A percentile compares a stretch with the other conserved stretches of the same genome.
phyloP scores from a whole-genome alignment of 1,140 invertebrate species.

The Drosophila ogumai region DNA sequence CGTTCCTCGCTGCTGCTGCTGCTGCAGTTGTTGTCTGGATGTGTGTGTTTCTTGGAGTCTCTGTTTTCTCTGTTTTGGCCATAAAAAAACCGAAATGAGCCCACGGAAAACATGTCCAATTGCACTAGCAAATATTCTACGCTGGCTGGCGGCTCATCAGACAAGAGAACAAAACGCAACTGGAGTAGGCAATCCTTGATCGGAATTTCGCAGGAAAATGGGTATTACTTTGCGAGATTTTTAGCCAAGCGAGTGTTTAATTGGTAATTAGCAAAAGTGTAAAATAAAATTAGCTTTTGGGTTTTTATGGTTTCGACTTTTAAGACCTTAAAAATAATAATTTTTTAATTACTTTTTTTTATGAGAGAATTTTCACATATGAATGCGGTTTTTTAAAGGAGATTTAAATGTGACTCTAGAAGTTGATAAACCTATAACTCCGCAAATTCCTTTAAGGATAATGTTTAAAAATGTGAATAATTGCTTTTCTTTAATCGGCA shows the following conservation, averaged over 20 bases:
- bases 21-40: conserved; percentile 26
- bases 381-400: not conserved
- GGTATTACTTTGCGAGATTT: not conserved
- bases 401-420: not conserved
- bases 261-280: not conserved
- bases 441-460: not conserved
- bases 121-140: conserved; percentile 55
- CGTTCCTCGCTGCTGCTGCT: conserved; percentile 34
- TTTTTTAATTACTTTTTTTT: not conserved
- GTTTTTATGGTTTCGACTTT: not conserved
- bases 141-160: conserved; percentile 60
- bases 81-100: conserved; percentile 80
- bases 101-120: conserved; percentile 80
- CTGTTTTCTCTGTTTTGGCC: conserved; percentile 55
- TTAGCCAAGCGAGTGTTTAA: not conserved
- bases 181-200: conserved; percentile 28
- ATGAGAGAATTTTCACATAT: not conserved
- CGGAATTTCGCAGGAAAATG: not conserved
- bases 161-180: conserved; percentile 48
- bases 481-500: not conserved
- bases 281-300: not conserved
- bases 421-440: not conserved
- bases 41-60: conserved; percentile 17
- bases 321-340: not conserved
- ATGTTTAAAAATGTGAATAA: not conserved